Evolutionary conservation across 2,888 invertebrate species (phyloP).

Genomic region (Mesorhabditis spiculigera): DNA sequence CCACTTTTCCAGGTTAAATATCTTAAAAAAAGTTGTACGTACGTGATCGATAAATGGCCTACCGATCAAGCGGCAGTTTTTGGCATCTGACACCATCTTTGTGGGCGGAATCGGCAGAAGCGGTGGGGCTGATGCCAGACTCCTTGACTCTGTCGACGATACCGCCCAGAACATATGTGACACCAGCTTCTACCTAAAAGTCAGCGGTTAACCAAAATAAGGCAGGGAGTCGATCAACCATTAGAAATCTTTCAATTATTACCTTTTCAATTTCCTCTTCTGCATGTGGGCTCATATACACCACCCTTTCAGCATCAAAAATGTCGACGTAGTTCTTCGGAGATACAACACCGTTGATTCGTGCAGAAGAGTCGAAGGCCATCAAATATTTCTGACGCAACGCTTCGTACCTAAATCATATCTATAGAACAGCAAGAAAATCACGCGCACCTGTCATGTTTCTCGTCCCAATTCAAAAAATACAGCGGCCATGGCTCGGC

Average conservation of each 20-base stretch:
- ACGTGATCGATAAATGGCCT: neutral
- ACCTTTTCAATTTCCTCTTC: slow-evolving; percentile 36
- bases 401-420: slow-evolving; percentile 16
- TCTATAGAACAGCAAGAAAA: neutral
- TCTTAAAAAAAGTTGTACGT: neutral
- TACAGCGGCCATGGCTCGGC: slow-evolving; percentile 44
- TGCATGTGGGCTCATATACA: slow-evolving; percentile 52
- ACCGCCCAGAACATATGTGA: slow-evolving; percentile 51
- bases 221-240: neutral
- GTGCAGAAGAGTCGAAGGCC: neutral
- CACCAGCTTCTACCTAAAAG: neutral
- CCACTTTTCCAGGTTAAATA: slow-evolving; percentile 32
- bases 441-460: neutral
- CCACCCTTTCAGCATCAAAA: slow-evolving; percentile 19
- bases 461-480: slow-evolving; percentile 40
- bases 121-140: slow-evolving; percentile 35
- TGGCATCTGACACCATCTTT: slow-evolving; percentile 32
- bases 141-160: slow-evolving; percentile 54
- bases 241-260: slow-evolving; percentile 21
- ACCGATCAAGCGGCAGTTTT: slow-evolving; percentile 34
- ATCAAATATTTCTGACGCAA: slow-evolving; percentile 8
- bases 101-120: slow-evolving; percentile 42
- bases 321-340: slow-evolving; percentile 29
- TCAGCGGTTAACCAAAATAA: neutral
- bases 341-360: neutral